Percentiles rank a stretch among this genome's conserved stretches.
Evolutionary conservation across 2,113 vertebrate genomes (phyloP).

Genomic region (Entomyzon cyanotis): DNA sequence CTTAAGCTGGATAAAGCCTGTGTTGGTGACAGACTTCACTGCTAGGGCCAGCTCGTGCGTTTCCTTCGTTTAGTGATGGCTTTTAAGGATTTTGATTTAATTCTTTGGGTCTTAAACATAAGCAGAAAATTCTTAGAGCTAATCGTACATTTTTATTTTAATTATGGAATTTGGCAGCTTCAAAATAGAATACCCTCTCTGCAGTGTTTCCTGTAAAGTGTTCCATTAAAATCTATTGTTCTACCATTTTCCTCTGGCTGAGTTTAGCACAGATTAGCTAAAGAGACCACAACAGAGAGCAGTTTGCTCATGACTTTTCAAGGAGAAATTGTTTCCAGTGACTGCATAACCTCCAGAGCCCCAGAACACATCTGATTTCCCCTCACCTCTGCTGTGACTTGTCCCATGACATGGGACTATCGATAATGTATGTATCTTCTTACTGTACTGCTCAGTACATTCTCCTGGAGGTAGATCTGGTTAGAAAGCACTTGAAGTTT

Average conservation of each 20-base stretch:
- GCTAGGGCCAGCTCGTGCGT: constrained; percentile 34
- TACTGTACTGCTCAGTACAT: constrained; percentile 49
- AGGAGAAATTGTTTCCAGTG: constrained; percentile 35
- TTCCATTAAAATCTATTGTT: background rate
- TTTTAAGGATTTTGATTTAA: constrained; percentile 70
- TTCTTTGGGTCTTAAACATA: constrained; percentile 57
- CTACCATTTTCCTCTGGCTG: background rate
- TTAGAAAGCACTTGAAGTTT: constrained; percentile 64
- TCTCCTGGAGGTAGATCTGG: constrained; percentile 35
- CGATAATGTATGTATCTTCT: constrained; percentile 61
- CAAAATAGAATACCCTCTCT: background rate
- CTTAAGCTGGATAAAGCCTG: constrained; percentile 69
- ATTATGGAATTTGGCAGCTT: constrained; percentile 40
- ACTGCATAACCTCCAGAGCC: constrained; percentile 28
- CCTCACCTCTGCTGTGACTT: constrained; percentile 56
- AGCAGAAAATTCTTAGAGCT: constrained; percentile 49
- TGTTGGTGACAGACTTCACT: constrained; percentile 66
- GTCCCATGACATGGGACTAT: constrained; percentile 48
- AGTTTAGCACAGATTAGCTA: background rate
- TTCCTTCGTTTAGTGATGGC: constrained; percentile 54
- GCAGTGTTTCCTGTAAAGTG: background rate
- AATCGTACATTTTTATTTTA: constrained; percentile 54
- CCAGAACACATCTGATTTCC: constrained; percentile 63
- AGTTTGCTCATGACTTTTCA: background rate
- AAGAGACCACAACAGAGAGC: background rate